Evolutionary conservation across 2,113 vertebrate species (phyloP), one percentile per base, ranked within the genome.

Genomic region (Rhinopomastus cyanomelas): DNA sequence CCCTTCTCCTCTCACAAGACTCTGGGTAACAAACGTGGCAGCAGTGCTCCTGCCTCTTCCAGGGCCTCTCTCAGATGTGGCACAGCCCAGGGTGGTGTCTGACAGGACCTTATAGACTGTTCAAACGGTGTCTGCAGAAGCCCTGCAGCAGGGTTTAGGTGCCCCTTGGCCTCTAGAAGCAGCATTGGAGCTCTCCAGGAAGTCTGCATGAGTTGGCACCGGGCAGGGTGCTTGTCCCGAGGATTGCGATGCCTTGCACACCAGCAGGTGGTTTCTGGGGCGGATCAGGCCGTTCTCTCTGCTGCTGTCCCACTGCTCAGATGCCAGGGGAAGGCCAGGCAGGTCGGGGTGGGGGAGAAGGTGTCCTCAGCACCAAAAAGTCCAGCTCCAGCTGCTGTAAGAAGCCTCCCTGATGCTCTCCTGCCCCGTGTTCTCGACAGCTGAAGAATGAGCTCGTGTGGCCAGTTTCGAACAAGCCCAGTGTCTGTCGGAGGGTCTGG

Each of bases 81-180:
- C 39, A 42, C 39, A 42, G 39, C 39, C 11, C 11, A 42, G 39
- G 39, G 39, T 42, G 39, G 15, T 12, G 39, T 42, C 15, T 42
- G 39, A 42, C 39, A 42, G 39, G 39, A 15, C 59, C 65, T 20
- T 79, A 55, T 88, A 86, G 89, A 52, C 22, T 89, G 95, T 46
- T 39, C 87, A 95, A 95, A 90, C 30, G 86, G 12, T 61, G 30
- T 85, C 92, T 82, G 61, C 81, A 82, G 46, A 85, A 68, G 86
- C 92, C 77, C 61, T 95, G 69, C 90, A 91, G 81, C 72, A 81
- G 74, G 78, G 27, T 74, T 89, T 92, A 81, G 64, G 23, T 57
- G 55, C 44, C 62, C 30, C 2, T 5, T 49, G 74, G 20, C 8
- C 55, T 86, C 84, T 87, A 81, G 64, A 77, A 68, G 66, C 81